phyloP scores from a whole-genome alignment of 2,888 invertebrate species.

The Nemotelus pantherinus region DNA sequence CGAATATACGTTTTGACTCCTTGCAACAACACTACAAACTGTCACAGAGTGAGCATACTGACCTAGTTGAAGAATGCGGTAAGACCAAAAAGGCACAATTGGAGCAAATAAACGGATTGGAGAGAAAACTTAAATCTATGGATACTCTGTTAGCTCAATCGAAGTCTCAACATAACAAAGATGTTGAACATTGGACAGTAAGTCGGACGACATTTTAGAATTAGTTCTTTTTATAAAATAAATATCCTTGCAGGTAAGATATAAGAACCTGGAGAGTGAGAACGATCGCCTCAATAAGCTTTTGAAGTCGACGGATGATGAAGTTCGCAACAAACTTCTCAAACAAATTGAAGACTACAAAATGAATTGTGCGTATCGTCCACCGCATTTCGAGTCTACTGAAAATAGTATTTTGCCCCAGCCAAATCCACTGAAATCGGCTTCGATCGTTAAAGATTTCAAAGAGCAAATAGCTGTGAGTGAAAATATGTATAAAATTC shows the following conservation, averaged over 20 bases:
- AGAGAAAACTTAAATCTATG: slow-evolving; percentile 65
- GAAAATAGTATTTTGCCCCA: slow-evolving; percentile 27
- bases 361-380: slow-evolving; percentile 52
- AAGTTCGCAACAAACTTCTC: slow-evolving; percentile 49
- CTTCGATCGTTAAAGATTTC: slow-evolving; percentile 59
- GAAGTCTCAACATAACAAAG: slow-evolving; percentile 59
- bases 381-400: slow-evolving; percentile 45
- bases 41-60: slow-evolving; percentile 67
- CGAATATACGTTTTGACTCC: slow-evolving; percentile 67
- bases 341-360: slow-evolving; percentile 52
- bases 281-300: slow-evolving; percentile 59
- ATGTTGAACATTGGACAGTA: slow-evolving; percentile 65
- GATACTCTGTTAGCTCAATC: slow-evolving; percentile 66
- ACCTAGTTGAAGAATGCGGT: slow-evolving; percentile 66
- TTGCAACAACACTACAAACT: slow-evolving; percentile 69
- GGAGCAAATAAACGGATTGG: slow-evolving; percentile 65
- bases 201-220: slow-evolving; percentile 33
- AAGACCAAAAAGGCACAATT: slow-evolving; percentile 65
- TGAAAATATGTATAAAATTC: slow-evolving; percentile 63
- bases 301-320: slow-evolving; percentile 56
- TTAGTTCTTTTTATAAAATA: not conserved
- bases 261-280: slow-evolving; percentile 57
- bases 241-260: slow-evolving; percentile 56
- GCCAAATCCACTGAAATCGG: slow-evolving; percentile 39
- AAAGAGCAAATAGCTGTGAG: slow-evolving; percentile 64